Evolutionary conservation across 2,888 invertebrate species (phyloP).

Genomic region (Dioctria rufipes): DNA sequence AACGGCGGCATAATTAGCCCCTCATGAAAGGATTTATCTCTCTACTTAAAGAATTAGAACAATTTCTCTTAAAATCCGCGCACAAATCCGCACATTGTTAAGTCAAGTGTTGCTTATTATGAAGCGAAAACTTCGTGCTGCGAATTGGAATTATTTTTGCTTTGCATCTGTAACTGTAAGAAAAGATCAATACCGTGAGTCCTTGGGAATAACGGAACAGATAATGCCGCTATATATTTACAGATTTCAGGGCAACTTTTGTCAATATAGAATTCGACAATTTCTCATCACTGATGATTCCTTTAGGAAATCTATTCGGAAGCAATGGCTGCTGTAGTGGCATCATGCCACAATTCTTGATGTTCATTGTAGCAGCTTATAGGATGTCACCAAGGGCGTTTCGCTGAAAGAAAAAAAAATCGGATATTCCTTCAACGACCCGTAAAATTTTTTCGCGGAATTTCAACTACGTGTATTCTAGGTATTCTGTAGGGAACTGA

Average conservation of each 20-base stretch:
- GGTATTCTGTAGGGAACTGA: neutral
- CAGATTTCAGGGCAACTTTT: neutral
- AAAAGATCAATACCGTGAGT: neutral
- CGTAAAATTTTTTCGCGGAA: neutral
- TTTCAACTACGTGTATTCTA: neutral
- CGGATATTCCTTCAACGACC: neutral
- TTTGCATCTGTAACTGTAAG: neutral
- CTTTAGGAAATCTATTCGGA: neutral
- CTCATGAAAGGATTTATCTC: neutral
- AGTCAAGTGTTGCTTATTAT: constrained; percentile 9
- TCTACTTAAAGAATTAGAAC: neutral
- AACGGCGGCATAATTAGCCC: neutral
- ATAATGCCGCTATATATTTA: neutral
- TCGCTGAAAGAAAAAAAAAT: neutral
- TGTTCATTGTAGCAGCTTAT: neutral
- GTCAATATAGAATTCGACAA: neutral
- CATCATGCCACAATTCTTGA: neutral
- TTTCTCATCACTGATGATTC: neutral
- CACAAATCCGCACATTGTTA: neutral
- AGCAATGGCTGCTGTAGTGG: neutral
- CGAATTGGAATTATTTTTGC: neutral
- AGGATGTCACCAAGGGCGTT: neutral
- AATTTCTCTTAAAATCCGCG: neutral
- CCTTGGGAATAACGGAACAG: neutral
- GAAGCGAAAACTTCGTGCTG: neutral